Evolutionary conservation across 2,797 vertebrate genomes (phyloP).

Genomic region (Falco cherrug): DNA sequence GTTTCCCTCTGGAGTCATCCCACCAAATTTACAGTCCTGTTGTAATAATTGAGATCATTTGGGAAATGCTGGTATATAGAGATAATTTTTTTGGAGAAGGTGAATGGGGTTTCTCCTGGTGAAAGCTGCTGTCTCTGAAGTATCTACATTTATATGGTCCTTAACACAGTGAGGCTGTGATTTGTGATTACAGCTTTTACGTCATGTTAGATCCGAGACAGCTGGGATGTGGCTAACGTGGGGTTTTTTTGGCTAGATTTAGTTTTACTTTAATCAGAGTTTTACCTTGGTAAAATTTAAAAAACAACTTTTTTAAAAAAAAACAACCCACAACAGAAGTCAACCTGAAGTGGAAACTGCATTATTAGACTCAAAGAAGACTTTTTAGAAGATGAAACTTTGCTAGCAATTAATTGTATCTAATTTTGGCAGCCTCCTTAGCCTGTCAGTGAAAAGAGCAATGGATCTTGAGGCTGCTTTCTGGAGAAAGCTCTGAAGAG

Average conservation of each 20-base stretch:
- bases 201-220: not conserved
- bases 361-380: not conserved
- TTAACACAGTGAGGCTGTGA: not conserved
- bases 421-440: not conserved
- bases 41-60: not conserved
- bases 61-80: not conserved
- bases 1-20: not conserved
- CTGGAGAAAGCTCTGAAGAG: not conserved
- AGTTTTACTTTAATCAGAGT: not conserved
- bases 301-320: not conserved
- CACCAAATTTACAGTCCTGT: not conserved
- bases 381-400: not conserved
- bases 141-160: not conserved
- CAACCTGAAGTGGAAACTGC: not conserved
- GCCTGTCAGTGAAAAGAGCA: not conserved
- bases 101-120: not conserved
- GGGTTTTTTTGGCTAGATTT: not conserved
- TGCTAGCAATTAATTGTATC: not conserved
- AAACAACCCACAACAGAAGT: not conserved
- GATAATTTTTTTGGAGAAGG: not conserved
- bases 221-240: not conserved
- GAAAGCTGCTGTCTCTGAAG: not conserved
- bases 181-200: not conserved
- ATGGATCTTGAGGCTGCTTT: not conserved
- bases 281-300: not conserved